phyloP scores from a whole-genome alignment of 2,113 vertebrate species.

The Garra rufa region DNA sequence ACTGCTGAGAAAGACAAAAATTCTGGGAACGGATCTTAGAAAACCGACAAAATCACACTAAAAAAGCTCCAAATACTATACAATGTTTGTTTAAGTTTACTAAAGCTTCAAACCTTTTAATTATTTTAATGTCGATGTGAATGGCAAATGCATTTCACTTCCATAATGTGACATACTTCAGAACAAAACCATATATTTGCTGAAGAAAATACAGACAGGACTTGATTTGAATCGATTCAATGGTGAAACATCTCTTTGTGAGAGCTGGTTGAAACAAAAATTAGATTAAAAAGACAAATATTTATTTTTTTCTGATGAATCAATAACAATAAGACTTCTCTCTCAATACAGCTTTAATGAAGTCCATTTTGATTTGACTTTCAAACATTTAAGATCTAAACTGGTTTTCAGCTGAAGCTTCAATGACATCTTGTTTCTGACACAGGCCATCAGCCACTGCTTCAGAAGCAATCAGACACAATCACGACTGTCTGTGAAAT shows the following conservation, averaged over 20 bases:
- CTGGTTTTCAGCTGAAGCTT: background rate
- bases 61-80: background rate
- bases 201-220: background rate
- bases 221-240: background rate
- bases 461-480: background rate
- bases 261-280: background rate
- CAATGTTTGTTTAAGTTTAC: background rate
- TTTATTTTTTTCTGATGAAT: background rate
- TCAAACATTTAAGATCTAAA: background rate
- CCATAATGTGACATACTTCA: background rate
- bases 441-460: background rate
- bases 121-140: background rate
- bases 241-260: background rate
- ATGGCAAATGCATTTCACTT: background rate
- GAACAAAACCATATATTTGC: background rate
- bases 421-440: background rate
- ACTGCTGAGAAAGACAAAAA: background rate
- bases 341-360: background rate
- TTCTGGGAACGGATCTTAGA: background rate
- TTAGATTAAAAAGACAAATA: background rate
- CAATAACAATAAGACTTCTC: background rate
- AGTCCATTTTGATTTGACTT: background rate
- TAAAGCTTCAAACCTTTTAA: background rate
- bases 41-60: background rate
- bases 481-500: slow-evolving; percentile 13